Conservation (phyloP, 2,797 vertebrate genomes). For the Microhierax caerulescens region DNA sequence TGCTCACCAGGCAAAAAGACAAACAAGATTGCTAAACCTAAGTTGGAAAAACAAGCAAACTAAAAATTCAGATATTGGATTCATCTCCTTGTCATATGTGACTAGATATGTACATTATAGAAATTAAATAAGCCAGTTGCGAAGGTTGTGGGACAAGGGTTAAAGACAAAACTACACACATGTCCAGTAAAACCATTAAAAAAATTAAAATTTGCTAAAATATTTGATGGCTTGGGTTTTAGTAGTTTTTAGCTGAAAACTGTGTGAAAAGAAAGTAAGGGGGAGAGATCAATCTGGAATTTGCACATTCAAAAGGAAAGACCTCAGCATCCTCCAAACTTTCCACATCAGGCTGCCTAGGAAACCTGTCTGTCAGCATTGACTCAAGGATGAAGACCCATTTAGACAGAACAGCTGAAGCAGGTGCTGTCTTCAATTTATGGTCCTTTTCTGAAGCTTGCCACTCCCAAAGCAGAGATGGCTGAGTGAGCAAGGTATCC, state of each 20-base stretch:
- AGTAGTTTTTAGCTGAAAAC: not conserved
- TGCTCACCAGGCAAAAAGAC: not conserved
- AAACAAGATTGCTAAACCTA: not conserved
- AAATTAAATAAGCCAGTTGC: not conserved
- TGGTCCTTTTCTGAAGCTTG: not conserved
- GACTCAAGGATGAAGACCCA: fast-evolving
- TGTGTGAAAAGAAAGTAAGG: not conserved
- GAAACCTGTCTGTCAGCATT: not conserved
- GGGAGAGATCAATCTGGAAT: not conserved
- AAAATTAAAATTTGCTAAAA: not conserved
- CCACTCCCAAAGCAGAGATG: not conserved
- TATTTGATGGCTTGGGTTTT: not conserved
- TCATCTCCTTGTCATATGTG: not conserved
- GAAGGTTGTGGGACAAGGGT: not conserved
- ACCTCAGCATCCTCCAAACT: not conserved
- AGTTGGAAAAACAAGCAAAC: not conserved
- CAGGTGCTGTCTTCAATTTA: not conserved
- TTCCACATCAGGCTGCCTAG: not conserved
- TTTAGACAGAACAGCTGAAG: not conserved
- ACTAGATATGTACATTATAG: not conserved
- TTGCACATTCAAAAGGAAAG: not conserved
- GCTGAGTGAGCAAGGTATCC: not conserved
- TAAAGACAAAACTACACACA: not conserved
- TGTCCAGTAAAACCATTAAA: not conserved
- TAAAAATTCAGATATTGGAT: not conserved